Base-by-base conservation (phyloP, 2,113 vertebrate species). In the Laticauda laticaudata region DNA sequence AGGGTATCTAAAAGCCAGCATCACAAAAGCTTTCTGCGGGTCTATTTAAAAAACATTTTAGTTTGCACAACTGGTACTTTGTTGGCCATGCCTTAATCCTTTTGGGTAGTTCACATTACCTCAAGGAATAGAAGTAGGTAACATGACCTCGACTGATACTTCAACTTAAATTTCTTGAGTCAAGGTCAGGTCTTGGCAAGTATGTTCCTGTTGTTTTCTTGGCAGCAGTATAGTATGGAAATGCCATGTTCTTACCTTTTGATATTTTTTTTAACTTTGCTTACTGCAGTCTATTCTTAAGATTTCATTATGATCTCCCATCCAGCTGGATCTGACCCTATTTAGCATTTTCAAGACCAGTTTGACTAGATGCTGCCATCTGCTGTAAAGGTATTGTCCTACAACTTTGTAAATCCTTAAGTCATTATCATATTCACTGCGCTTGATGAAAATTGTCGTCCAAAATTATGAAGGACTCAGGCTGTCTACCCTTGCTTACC, bases 31-130 rank as follows among this genome's bases (percentile, higher is more conserved):
- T 54, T 24, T 93, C 3, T 91, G 29, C 3, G 3, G 56, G 1
- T 34, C 75, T 94, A 94, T 90, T 54, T 10, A 4, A n/a, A 34
- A 48, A 55, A 18, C 53, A 23, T n/a, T 92, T 26, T 9, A 53
- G 89, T 14, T 54, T 89, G 21, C 93, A 14, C 0, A 88, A 12
- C n/a, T 8, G 18, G 1, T 54, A 61, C 18, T 94, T 95, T 56
- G 91, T 5, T 86, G 45, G 26, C 34, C 0, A 0, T 5, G 3
- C 21, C 86, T 89, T 21, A 34, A 57, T 7, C 4, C n/a, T n/a
- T 87, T 18, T 87, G 81, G 34, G 4, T 1, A 75, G 56, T 45
- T 51, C 48, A 45, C 2, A n/a, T 48, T 69, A 14, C 18, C 20
- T 45, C 24, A 81, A 81, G 18, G 75, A 81, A 81, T 21, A 39